Base-by-base conservation (phyloP, 2,797 vertebrate genomes). In the Chelonia mydas region DNA sequence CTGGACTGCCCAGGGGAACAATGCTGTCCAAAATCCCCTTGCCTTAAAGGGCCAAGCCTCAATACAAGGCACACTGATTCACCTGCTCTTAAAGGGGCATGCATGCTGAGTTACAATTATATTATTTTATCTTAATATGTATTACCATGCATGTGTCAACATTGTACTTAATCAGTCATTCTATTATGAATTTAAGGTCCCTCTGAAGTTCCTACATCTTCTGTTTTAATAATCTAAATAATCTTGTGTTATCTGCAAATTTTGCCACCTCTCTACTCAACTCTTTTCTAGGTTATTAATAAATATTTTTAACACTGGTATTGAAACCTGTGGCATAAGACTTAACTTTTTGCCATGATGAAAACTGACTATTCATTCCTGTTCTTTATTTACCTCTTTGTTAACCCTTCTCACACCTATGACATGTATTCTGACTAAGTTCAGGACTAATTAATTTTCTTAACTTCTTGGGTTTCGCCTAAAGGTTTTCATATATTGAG, bases 281-380 rank as follows among this genome's bases (percentile, higher is more conserved):
- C 5, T 45, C 37, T 6, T 88, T 83, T 95, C 91, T 79, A 90
- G 78, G 13, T 72, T 12, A 25, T 74, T 41, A 74, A 45, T 74
- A 74, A 41, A 45, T 61, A 57, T 82, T 95, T 95, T 83, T 86
- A 92, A 87, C 13, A 88, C 13, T 33, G 49, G 59, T 37, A 84
- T 61, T 19, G 50, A 90, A 89, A 89, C n/a, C 47, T 37, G 31
- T 6, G 11, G 50, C 41, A 89, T 31, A 83, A 72, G 68, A 86
- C 5, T 11, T 49, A 92, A 74, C 11, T 3, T 92, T 91, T 91
- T 78, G 54, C 50, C 28, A 15, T 13, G 28, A 59, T 59, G 77
- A 84, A 85, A 89, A 78, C 19, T 54, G 0, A 0, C 27, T 47
- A 57, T 8, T 53, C 4, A 91, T 89, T 68, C 41, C 57, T 12